phyloP scores from a whole-genome alignment of 2,797 vertebrate species.

The Sciaenops ocellatus region DNA sequence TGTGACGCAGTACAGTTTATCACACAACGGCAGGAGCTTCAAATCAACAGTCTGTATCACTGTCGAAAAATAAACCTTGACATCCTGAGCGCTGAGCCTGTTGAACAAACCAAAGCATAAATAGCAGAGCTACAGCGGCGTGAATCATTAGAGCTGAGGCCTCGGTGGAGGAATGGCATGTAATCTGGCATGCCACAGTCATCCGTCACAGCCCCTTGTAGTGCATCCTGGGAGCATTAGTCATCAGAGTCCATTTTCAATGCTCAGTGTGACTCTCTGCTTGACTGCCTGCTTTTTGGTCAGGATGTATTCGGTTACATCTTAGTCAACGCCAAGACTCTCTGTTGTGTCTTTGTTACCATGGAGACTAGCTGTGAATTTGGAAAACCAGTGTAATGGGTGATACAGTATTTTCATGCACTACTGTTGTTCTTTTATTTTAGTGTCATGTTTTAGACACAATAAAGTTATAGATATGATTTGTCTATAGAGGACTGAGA shows the following conservation, averaged over 20 bases:
- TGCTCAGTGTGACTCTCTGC: conserved; percentile 16
- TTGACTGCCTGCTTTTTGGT: conserved; percentile 12
- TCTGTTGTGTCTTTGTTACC: conserved; percentile 52
- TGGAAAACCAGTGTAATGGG: conserved; percentile 16
- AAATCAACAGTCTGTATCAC: not conserved
- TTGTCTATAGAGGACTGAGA: no score
- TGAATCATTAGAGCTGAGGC: conserved; percentile 41
- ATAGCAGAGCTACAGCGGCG: not conserved
- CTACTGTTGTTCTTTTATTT: not conserved
- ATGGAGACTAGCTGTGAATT: conserved; percentile 43
- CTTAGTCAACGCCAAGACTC: conserved; percentile 27
- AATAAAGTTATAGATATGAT: not conserved
- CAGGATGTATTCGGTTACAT: conserved; percentile 20
- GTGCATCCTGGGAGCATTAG: conserved; percentile 46
- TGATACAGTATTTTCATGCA: not conserved
- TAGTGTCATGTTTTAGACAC: not conserved
- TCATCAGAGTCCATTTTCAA: conserved; percentile 49
- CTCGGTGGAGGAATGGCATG: conserved; percentile 29
- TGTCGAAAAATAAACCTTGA: not conserved
- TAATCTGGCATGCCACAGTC: conserved; percentile 42
- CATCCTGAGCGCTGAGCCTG: not conserved
- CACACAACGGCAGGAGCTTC: not conserved
- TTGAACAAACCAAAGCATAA: conserved; percentile 9
- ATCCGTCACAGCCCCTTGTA: conserved; percentile 39
- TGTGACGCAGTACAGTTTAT: not conserved